Conservation (phyloP, 1,140 invertebrate species). For the Zaprionus kolodkinae region DNA sequence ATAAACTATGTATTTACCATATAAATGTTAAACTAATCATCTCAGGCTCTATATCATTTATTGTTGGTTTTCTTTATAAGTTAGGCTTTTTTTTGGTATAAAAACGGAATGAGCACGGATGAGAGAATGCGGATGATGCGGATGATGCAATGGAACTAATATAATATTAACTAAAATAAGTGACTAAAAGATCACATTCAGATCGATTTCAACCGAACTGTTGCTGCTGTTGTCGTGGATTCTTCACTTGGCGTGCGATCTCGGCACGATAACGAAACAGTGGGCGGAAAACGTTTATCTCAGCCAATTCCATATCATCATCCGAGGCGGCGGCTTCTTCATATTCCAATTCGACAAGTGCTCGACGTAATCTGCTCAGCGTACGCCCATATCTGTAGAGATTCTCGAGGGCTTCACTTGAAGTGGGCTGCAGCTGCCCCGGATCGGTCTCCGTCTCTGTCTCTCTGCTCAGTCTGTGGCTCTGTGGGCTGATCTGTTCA, state of each 20-base stretch:
- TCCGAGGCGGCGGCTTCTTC: slow-evolving; percentile 58
- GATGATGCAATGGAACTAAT: slow-evolving; percentile 14
- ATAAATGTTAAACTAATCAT: slow-evolving; percentile 70
- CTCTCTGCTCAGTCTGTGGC: slow-evolving; percentile 35
- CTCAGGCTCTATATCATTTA: neutral
- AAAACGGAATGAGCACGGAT: slow-evolving; percentile 17
- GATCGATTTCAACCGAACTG: slow-evolving; percentile 51
- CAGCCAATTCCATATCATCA: slow-evolving; percentile 77
- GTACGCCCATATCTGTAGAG: slow-evolving; percentile 49
- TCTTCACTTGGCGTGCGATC: slow-evolving; percentile 56
- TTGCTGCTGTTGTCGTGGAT: slow-evolving; percentile 39
- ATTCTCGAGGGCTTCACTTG: slow-evolving; percentile 12
- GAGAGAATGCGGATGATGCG: slow-evolving; percentile 1
- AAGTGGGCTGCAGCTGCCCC: neutral
- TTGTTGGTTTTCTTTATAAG: slow-evolving; percentile 27
- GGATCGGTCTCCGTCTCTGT: neutral
- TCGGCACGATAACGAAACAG: slow-evolving; percentile 76
- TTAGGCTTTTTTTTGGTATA: slow-evolving; percentile 49
- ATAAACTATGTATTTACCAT: slow-evolving; percentile 55
- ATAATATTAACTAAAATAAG: neutral
- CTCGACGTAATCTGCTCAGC: slow-evolving; percentile 54
- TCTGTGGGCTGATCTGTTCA: slow-evolving; percentile 36
- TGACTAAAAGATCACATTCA: neutral
- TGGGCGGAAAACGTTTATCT: slow-evolving; percentile 78
- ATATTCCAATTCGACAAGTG: slow-evolving; percentile 55